These are phyloP conservation scores for Chaetops frenatus DNA, from an alignment of 2,113 vertebrate genomes.

Conservation along the genomic window DNA sequence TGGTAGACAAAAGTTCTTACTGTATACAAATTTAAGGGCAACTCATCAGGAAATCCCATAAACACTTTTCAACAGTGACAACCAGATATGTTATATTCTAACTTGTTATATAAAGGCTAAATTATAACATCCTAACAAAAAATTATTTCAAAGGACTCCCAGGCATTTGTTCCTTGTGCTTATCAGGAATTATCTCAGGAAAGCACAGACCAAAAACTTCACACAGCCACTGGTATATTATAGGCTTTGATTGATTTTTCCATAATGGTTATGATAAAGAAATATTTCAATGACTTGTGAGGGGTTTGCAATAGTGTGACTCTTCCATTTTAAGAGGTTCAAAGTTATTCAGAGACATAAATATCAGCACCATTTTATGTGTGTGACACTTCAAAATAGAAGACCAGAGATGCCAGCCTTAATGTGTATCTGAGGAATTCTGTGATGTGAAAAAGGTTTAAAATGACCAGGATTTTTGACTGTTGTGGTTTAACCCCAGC, in stretches of 20 bases:
- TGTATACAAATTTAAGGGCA: neutral
- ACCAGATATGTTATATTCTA: neutral
- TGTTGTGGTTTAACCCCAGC: neutral
- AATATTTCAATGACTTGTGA: neutral
- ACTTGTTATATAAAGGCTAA: neutral
- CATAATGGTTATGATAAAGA: neutral
- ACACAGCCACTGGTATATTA: neutral
- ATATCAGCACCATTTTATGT: neutral
- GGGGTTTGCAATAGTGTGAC: neutral
- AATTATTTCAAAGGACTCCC: neutral
- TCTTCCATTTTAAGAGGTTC: neutral
- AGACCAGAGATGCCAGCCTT: fast-evolving
- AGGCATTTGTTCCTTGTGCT: neutral
- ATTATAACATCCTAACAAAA: neutral
- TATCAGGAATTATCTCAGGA: neutral
- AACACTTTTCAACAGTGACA: neutral
- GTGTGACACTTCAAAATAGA: neutral
- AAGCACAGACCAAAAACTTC: neutral
- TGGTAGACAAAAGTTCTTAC: neutral
- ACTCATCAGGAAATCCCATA: neutral
- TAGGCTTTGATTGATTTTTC: neutral
- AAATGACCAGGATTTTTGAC: neutral
- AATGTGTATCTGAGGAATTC: neutral
- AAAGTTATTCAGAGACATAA: neutral
- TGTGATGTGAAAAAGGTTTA: neutral